Conservation (phyloP, 2,113 vertebrate genomes). For the Lamprologus callipterus region DNA sequence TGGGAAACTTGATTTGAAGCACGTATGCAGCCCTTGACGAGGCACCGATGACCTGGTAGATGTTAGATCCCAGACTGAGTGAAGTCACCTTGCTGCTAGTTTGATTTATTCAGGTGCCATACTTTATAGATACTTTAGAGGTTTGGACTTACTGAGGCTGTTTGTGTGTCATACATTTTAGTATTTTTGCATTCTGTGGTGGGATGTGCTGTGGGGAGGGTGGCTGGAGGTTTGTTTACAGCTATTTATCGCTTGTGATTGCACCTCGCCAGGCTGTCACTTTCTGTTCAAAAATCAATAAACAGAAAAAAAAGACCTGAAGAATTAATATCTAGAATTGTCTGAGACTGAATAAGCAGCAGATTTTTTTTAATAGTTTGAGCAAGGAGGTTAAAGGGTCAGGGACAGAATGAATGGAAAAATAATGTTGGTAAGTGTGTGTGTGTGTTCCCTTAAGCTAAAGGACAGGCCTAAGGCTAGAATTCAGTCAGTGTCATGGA, state of each 20-base stretch:
- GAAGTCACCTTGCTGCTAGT: background rate
- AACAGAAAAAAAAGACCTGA: background rate
- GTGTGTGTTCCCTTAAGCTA: background rate
- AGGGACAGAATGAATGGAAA: background rate
- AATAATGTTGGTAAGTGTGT: background rate
- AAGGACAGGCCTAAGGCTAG: slow-evolving; percentile 30
- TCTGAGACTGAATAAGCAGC: background rate
- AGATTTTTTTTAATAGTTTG: background rate
- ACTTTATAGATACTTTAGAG: background rate
- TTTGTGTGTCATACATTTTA: background rate
- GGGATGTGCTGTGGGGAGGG: background rate
- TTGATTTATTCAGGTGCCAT: background rate
- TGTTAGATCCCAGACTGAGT: background rate
- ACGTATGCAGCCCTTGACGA: background rate
- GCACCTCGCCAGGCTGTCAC: background rate
- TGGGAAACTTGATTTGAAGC: background rate
- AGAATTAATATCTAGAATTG: background rate
- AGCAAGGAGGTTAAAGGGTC: background rate
- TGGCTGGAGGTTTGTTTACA: background rate
- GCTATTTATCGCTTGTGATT: background rate
- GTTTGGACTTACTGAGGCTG: background rate
- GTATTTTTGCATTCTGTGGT: background rate
- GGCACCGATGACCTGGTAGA: background rate
- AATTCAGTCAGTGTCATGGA: slow-evolving; percentile 3
- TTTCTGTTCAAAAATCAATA: background rate